These are phyloP conservation scores for Calliphora vomitoria DNA, from an alignment of 2,888 invertebrate species.

Conservation along the genomic window DNA sequence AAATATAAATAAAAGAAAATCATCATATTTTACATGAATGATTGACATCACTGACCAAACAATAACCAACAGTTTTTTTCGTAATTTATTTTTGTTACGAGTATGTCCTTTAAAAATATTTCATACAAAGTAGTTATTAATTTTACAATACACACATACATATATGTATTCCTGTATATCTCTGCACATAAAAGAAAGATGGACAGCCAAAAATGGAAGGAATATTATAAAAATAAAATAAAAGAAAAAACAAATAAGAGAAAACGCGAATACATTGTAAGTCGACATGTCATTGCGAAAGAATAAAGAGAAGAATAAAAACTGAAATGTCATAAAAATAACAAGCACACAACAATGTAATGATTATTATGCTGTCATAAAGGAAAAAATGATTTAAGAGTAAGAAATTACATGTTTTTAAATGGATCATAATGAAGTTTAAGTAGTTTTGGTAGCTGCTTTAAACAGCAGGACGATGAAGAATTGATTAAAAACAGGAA, in stretches of 20 bases:
- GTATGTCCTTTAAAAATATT: background rate
- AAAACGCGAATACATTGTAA: background rate
- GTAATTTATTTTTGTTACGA: background rate
- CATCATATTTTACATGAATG: background rate
- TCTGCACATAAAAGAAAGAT: background rate
- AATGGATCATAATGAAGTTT: background rate
- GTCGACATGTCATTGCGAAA: slow-evolving; percentile 7
- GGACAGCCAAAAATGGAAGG: background rate
- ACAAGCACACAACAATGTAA: slow-evolving; percentile 9
- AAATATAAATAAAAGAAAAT: background rate
- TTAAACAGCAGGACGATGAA: no score
- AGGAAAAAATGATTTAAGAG: background rate
- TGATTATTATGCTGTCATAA: slow-evolving; percentile 37
- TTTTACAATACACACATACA: background rate
- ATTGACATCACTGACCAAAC: background rate
- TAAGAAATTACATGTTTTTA: background rate
- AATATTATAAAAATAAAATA: slow-evolving; percentile 9
- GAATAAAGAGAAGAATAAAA: background rate
- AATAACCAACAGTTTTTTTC: background rate
- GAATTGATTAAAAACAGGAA: no score
- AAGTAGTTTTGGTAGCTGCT: background rate
- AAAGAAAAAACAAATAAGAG: slow-evolving; percentile 13
- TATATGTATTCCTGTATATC: background rate
- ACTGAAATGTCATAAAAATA: slow-evolving; percentile 49
- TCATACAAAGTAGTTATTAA: background rate